Percentiles rank a stretch among this genome's conserved stretches.
phyloP scores from a whole-genome alignment of 2,888 invertebrate genomes.

The Melanargia galathea region DNA sequence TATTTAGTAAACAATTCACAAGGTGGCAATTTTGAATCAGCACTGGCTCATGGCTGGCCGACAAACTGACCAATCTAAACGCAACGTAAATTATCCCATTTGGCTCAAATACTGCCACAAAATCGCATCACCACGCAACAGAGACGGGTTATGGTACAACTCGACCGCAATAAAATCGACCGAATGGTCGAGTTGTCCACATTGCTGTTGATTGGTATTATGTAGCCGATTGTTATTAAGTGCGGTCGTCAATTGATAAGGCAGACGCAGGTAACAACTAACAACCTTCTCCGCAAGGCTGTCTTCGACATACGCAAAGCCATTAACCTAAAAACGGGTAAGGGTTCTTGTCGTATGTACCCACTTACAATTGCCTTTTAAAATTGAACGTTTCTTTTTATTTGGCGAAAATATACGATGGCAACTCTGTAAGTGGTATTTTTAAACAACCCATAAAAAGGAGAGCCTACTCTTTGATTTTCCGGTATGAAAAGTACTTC shows the following conservation, averaged over 20 bases:
- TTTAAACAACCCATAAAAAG: too few species aligned
- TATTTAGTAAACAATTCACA: too few species aligned
- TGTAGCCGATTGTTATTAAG: slow-evolving; percentile 26
- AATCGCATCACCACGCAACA: background rate
- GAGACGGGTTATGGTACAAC: too few species aligned
- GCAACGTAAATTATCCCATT: too few species aligned
- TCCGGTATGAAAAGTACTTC: too few species aligned
- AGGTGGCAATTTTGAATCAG: too few species aligned
- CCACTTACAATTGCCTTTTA: slow-evolving; percentile 3
- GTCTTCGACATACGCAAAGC: slow-evolving; percentile 45
- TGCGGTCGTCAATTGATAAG: slow-evolving; percentile 48
- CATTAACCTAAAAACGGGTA: slow-evolving; percentile 56
- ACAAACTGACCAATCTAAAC: too few species aligned
- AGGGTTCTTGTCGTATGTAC: slow-evolving; percentile 14
- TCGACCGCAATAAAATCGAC: too few species aligned
- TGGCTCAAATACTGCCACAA: background rate
- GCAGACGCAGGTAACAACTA: slow-evolving; percentile 32
- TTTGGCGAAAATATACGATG: slow-evolving; percentile 5
- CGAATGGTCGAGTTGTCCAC: too few species aligned
- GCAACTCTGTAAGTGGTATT: background rate
- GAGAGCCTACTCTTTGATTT: too few species aligned
- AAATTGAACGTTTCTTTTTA: background rate
- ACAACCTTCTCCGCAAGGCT: slow-evolving; percentile 54
- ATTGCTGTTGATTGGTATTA: slow-evolving; percentile 10
- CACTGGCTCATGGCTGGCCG: too few species aligned